Evolutionary conservation across 2,888 invertebrate species (phyloP).

Genomic region (Agriopis leucophaearia): DNA sequence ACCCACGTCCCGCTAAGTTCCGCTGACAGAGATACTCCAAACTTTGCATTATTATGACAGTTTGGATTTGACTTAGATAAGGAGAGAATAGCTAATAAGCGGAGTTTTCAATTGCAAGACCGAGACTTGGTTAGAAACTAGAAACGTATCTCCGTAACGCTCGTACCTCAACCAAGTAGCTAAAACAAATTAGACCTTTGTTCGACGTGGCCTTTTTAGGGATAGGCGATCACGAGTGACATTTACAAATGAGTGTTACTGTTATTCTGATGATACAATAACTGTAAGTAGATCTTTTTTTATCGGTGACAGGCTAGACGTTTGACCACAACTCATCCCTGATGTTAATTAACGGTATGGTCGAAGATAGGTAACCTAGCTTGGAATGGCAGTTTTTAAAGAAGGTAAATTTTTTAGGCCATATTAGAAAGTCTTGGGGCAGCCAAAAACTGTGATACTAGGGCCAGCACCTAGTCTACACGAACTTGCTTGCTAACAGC

Average conservation of each 20-base stretch:
- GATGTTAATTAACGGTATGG: too few species aligned
- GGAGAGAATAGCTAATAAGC: slow-evolving; percentile 20
- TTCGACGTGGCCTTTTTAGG: neutral
- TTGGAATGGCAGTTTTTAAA: too few species aligned
- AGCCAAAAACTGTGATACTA: too few species aligned
- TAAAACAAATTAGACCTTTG: neutral
- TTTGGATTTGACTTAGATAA: slow-evolving; percentile 14
- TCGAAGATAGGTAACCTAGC: too few species aligned
- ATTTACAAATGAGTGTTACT: neutral
- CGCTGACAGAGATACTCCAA: slow-evolving; percentile 41
- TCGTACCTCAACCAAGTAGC: neutral
- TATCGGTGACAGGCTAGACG: neutral
- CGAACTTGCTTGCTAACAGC: too few species aligned
- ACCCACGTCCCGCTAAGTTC: slow-evolving; percentile 40
- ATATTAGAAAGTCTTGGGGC: too few species aligned
- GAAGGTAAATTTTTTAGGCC: too few species aligned
- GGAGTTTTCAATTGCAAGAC: slow-evolving; percentile 21
- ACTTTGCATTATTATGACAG: slow-evolving; percentile 40
- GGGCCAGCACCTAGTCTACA: too few species aligned
- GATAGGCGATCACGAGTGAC: too few species aligned
- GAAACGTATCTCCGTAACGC: neutral
- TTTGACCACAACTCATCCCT: too few species aligned
- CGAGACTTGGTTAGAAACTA: slow-evolving; percentile 14
- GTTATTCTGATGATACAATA: neutral
- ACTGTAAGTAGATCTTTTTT: neutral